A percentile compares a stretch with the other conserved stretches of the same genome.
Evolutionary conservation across 2,797 vertebrate genomes (phyloP).

Genomic region (Pempheris klunzingeri): DNA sequence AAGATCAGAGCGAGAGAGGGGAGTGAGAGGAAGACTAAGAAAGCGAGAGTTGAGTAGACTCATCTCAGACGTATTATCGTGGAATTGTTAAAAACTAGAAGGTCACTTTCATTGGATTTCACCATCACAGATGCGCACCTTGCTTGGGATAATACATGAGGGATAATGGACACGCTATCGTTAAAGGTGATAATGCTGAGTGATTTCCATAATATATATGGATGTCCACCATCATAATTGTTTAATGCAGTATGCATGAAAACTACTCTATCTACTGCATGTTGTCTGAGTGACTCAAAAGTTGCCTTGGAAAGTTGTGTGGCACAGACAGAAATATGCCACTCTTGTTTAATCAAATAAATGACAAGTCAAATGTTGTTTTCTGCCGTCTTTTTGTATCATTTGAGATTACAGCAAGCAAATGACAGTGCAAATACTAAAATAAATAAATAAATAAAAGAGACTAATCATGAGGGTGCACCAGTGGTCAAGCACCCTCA

Average conservation of each 20-base stretch:
- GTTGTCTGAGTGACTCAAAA: conserved; percentile 6
- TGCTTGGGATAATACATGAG: conserved; percentile 33
- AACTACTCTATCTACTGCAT: neutral
- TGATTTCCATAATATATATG: conserved; percentile 53
- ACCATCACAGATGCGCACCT: neutral
- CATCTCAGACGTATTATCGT: conserved; percentile 57
- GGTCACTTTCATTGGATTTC: conserved; percentile 42
- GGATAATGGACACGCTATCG: conserved; percentile 46
- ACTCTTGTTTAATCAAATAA: neutral
- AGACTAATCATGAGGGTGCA: no score
- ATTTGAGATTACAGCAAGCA: neutral
- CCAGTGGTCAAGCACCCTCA: no score
- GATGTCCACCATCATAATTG: conserved; percentile 34
- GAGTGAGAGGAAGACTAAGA: conserved; percentile 62
- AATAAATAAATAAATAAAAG: no score
- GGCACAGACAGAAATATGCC: neutral
- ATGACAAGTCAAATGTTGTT: neutral
- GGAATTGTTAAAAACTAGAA: conserved; percentile 56
- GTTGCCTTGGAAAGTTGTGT: neutral
- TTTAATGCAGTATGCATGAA: neutral
- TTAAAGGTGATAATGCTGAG: conserved; percentile 39
- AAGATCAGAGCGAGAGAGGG: conserved; percentile 66
- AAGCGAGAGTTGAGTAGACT: conserved; percentile 38
- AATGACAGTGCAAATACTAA: neutral
- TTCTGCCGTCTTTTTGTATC: neutral